Base-by-base conservation (phyloP, 2,888 invertebrate genomes). In the Leptarthrus brevirostris region DNA sequence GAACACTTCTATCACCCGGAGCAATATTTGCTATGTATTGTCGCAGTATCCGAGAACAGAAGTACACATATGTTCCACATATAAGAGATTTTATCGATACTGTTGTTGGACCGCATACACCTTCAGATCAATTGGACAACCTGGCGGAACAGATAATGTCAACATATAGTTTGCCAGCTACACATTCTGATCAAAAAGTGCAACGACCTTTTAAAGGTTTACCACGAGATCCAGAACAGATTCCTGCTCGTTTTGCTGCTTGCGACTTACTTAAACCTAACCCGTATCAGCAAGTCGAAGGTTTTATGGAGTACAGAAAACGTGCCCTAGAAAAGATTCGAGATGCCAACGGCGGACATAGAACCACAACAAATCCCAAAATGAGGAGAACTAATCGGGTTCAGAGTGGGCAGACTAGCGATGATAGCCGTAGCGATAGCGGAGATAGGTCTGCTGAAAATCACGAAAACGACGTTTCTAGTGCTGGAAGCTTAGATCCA, bases 121-220 rank as follows among this genome's bases (percentile, higher is more conserved):
- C 34, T 18, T 36, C 58, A 18, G 58, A 58, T 16, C 34, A 36
- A 10, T 10, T 58, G 16, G 36, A 70, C 26, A 18, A 22, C 12
- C 4, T 53, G 10, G 44, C 18, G 2, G 30, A 72, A 12, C 40
- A 52, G 10, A 52, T 30, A 24, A 24, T 18, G 12, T 8, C 30
- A 36, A 18, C 24, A 5, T 66, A 66, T 24, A 20, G 34, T 26
- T 6, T 47, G 26, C 44, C 44, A 14, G 22, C 56, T 56, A 8
- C 26, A 53, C 22, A 74, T 61, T 61, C 78, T 5, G 78, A 82
- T 20, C 82, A 84, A 20, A 89, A 88, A 79, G 77, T 83, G 2
- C 85, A 88, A 0, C 85, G 91, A 1, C 91, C 91, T 0, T 91
- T 91, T 80, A 91, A 91, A 80, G 91, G 91, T 0, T 92, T 91